Evolutionary conservation across 1,140 invertebrate species (phyloP), one percentile per base, ranked within the genome.

Genomic region (Eciton burchellii): DNA sequence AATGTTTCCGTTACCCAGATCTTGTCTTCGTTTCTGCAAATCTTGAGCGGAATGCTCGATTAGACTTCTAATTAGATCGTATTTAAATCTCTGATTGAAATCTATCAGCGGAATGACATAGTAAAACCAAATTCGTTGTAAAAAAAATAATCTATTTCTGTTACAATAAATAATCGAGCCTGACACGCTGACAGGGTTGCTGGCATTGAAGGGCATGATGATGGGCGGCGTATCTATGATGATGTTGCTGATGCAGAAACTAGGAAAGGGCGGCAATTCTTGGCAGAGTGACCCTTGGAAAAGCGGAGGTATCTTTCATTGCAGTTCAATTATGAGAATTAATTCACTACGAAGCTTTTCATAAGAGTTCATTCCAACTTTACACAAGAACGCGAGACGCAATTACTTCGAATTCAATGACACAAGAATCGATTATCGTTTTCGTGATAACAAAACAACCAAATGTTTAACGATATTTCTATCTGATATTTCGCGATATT

Each of bases 191-290:
- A 92, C 93, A 95, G 95, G 94, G 60, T 92, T 95, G 89, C 93
- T 94, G 89, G 93, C 94, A 5, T 94, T 95, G 88, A 95, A 95
- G 88, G 94, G 95, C 41, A 95, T 95, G 94, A 93, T 95, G 90
- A 94, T 95, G 90, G 93, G 94, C 11, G 94, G 94, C 87, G 94
- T 95, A 93, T 95, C 95, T 4, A 90, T 95, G 45, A 94, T 95
- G 92, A 94, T 94, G 90, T 94, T 95, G 94, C 87, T 95, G 47
- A 89, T 95, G 43, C 94, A 94, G 93, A 95, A 95, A 87, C 88
- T 95, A 26, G 93, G 95, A 89, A 94, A 93, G 9, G 94, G 94
- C 6, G 92, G 89, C 9, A 92, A 91, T 1, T 6, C 35, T 35
- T 35, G 90, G 92, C 0, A 86, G 89, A 87, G 92, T 0, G 92